Conservation (phyloP, 2,113 vertebrate genomes). For the Ictalurus punctatus region DNA sequence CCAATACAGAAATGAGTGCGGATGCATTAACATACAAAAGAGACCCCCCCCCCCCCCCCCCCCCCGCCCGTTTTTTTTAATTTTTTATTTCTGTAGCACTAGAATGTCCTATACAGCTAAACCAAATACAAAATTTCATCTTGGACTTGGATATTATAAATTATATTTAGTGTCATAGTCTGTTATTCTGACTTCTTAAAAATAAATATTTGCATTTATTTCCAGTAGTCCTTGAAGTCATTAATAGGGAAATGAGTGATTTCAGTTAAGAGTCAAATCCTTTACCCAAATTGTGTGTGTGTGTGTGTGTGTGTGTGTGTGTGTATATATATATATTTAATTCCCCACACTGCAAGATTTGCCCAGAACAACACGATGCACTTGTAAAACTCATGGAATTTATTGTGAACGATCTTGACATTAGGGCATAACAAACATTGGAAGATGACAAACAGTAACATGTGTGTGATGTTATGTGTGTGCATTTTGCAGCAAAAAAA, state of each 20-base stretch:
- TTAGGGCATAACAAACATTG: background rate
- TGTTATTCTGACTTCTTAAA: background rate
- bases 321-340: too few relatives aligned
- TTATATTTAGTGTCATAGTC: background rate
- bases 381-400: background rate
- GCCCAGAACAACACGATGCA: too few relatives aligned
- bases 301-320: too few relatives aligned
- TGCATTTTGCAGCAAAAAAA: background rate
- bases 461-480: background rate
- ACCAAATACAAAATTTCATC: background rate
- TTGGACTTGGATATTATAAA: too few relatives aligned
- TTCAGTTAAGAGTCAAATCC: too few relatives aligned
- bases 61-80: too few relatives aligned
- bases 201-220: background rate
- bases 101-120: background rate
- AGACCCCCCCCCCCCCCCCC: too few relatives aligned
- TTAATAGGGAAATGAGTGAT: too few relatives aligned
- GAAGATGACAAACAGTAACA: background rate
- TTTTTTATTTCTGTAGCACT: background rate
- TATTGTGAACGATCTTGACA: background rate
- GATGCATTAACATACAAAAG: too few relatives aligned
- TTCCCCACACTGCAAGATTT: too few relatives aligned
- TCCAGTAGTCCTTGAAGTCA: too few relatives aligned
- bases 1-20: background rate
- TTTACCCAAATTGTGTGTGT: too few relatives aligned